These are phyloP conservation scores for Hypercompe scribonia DNA, from an alignment of 2,888 invertebrate species.

Conservation along the genomic window DNA sequence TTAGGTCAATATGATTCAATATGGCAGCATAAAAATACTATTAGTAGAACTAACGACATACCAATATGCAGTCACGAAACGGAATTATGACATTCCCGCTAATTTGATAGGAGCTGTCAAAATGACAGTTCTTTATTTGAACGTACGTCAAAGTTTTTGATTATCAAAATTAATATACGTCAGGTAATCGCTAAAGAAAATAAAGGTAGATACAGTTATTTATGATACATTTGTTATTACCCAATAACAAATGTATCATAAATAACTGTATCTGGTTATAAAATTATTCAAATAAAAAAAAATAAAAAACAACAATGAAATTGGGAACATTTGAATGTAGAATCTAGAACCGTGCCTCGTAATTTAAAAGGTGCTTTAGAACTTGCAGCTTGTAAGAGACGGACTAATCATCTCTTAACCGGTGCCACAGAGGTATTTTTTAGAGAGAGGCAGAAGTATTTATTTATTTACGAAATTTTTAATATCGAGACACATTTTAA, in stretches of 20 bases:
- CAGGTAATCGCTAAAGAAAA: no score
- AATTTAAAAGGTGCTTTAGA: neutral
- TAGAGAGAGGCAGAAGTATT: neutral
- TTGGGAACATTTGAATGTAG: neutral
- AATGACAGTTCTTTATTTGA: slow-evolving; percentile 14
- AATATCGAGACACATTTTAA: neutral
- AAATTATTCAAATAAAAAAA: neutral
- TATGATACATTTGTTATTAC: no score
- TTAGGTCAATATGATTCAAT: slow-evolving; percentile 39
- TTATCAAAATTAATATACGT: neutral
- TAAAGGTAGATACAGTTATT: no score
- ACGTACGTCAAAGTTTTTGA: neutral
- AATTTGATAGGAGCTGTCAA: slow-evolving; percentile 12
- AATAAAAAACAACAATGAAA: neutral
- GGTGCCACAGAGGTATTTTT: neutral
- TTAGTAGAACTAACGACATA: slow-evolving; percentile 18
- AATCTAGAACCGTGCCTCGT: neutral
- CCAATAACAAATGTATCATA: no score
- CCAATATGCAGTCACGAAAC: slow-evolving; percentile 1
- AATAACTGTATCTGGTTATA: no score
- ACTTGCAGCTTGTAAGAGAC: neutral
- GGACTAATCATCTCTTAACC: neutral
- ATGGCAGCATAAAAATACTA: slow-evolving; percentile 12
- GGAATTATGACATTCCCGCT: slow-evolving; percentile 11
- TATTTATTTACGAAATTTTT: no score